Base-by-base conservation (phyloP, 2,888 invertebrate genomes). In the Zaprionus bogoriensis region DNA sequence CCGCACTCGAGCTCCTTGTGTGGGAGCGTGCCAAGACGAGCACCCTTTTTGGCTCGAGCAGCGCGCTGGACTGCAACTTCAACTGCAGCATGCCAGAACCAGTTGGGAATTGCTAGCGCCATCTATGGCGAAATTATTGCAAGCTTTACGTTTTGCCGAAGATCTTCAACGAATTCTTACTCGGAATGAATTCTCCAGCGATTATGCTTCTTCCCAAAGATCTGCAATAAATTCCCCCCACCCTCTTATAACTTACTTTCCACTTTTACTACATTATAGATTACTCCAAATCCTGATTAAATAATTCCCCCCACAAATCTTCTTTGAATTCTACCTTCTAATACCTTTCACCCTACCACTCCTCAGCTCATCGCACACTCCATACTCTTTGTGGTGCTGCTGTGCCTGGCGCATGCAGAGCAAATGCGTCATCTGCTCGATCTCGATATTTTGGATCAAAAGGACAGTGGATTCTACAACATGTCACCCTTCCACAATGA, bases 331-430 rank as follows among this genome's bases (percentile, higher is more conserved):
- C 12, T 38, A 2, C 6, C 9, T 10, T 3, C 22, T 38, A 51
- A 47, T 39, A 10, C 52, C 38, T 38, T 67, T 58, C 6, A 2
- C 22, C 9, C 27, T 39, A 39, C 48, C 39, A 55, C 42, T 28
- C 71, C 60, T 2, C 60, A 91, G 91, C 74, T 91, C n/a, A 81
- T 91, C 57, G 89, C 91, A 4, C 90, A 90, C 58, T 81, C 90
- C 12, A 60, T 89, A 22, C 74, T 91, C 20, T 91, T 91, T 61
- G 72, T 91, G 46, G 89, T 90, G 45, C 65, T 91, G 3, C 68
- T 91, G 57, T 89, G 90, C 7, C 67, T 91, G 48, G 89, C 90
- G 0, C 91, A 91, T 73, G 90, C 90, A 23, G 91, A 91, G 57
- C 89, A 91, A 82, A 90, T 90, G 86, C 88, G 89, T 48, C 83